Percentiles rank a stretch among this genome's conserved stretches.
Evolutionary conservation across 2,113 vertebrate genomes (phyloP).

Genomic region (Syngnathus typhle): DNA sequence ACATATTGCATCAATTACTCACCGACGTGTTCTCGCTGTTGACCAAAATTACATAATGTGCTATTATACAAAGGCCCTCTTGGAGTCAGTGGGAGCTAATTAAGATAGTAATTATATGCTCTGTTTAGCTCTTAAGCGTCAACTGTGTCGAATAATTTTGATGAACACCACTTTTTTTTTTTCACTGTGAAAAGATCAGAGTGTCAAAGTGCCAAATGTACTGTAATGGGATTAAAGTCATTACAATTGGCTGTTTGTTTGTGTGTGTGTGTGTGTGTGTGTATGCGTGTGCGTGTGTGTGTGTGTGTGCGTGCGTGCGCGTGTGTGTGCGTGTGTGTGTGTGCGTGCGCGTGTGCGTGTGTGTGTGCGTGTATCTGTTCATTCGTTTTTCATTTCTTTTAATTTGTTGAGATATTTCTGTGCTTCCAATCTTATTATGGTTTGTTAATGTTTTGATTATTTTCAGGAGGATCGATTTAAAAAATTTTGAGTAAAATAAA

Average conservation of each 20-base stretch:
- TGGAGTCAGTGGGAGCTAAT: constrained; percentile 38
- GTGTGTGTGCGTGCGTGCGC: too few species aligned
- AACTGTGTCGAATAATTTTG: not conserved
- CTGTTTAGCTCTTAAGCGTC: constrained; percentile 15
- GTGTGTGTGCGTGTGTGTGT: too few species aligned
- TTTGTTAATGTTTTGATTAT: not conserved
- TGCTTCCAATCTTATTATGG: not conserved
- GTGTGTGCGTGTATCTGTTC: not conserved
- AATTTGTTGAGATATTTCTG: not conserved
- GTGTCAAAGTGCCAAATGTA: not conserved
- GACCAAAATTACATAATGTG: not conserved
- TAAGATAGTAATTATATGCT: constrained; percentile 48
- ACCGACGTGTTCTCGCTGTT: constrained; percentile 22
- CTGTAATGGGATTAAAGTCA: not conserved
- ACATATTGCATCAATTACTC: constrained; percentile 34
- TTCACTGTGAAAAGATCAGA: constrained; percentile 16
- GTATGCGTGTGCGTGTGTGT: too few species aligned
- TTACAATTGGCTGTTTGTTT: too few species aligned
- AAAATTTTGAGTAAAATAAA: not conserved
- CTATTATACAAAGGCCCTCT: constrained; percentile 23
- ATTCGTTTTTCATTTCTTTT: not conserved
- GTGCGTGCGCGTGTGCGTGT: too few species aligned
- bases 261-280: too few species aligned
- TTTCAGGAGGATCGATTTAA: not conserved
- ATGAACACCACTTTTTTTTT: constrained; percentile 19